phyloP scores from a whole-genome alignment of 2,113 vertebrate species.

The Tragelaphus scriptus region DNA sequence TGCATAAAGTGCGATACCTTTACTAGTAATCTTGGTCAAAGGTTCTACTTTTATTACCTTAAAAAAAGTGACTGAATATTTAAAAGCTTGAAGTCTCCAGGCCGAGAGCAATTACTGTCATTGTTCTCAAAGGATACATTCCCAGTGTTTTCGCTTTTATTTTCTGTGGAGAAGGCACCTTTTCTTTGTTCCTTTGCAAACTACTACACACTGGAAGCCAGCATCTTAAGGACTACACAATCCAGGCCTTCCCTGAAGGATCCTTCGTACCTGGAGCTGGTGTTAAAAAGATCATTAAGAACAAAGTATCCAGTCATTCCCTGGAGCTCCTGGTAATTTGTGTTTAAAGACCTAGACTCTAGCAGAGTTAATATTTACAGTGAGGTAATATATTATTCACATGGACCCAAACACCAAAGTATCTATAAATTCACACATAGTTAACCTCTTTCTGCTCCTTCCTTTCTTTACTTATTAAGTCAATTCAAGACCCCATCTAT shows the following conservation, averaged over 20 bases:
- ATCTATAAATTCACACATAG: slow-evolving; percentile 58
- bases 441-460: slow-evolving; percentile 50
- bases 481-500: slow-evolving; percentile 29
- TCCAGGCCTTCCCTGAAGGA: slow-evolving; percentile 60
- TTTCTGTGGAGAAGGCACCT: not conserved
- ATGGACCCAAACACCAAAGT: slow-evolving; percentile 54
- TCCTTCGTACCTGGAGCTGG: slow-evolving; percentile 49
- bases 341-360: slow-evolving; percentile 69
- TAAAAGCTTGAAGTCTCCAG: slow-evolving; percentile 12
- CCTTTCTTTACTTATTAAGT: slow-evolving; percentile 39
- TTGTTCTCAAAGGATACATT: slow-evolving; percentile 29
- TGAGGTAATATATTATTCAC: slow-evolving; percentile 69
- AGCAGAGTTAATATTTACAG: slow-evolving; percentile 77
- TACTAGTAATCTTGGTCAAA: not conserved
- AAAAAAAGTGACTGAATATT: not conserved
- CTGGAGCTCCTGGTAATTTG: slow-evolving; percentile 71
- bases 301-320: slow-evolving; percentile 50
- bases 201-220: not conserved
- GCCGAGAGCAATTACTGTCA: not conserved
- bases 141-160: not conserved
- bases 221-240: not conserved
- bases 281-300: slow-evolving; percentile 73
- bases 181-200: not conserved
- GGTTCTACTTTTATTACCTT: not conserved
- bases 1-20: not conserved